Evolutionary conservation across 2,888 invertebrate genomes (phyloP), one percentile per base, ranked within the genome.

Genomic region (Drosophila greeni): DNA sequence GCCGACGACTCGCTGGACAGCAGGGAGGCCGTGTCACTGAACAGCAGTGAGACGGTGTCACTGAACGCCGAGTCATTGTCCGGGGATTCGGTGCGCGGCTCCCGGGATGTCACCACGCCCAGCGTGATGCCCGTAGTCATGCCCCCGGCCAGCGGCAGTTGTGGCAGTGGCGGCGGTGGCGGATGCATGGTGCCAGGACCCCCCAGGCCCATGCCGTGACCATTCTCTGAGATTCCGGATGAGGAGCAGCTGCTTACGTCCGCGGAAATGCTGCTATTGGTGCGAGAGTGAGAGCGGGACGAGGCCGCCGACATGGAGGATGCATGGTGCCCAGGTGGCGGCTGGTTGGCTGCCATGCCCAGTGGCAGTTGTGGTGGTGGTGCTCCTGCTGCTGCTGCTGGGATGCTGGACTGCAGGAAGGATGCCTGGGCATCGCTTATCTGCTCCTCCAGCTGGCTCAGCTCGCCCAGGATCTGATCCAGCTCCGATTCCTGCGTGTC

Each of bases 21-120:
- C 91, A 96, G 92, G 37, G 97, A 97, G 23, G 97, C 96, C 6
- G 97, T 97, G 39, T 97, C 97, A 77, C 94, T 95, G 42, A 95
- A 95, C 74, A 95, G 89, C 91, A 96, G 92, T 39, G 97, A 97
- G 64, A 97, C 97, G 70, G 97, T 97, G 90, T 99, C 99, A 84
- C 98, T 98, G 89, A 98, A 99, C 16, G 98, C 99, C 12, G 98
- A 98, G 90, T 99, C 99, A 89, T 97, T 98, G 89, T 98, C 98
- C 0, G 98, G 98, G 55, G 97, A 97, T 85, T 98, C 97, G 14
- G 96, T 95, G 72, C 96, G 92, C n/a, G 90, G 90, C 85, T 74
- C 90, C 76, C 85, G 91, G 87, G 74, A 56, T 7, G 74, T 70
- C 29, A 78, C 76, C 60, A 81, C 85, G 58, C 74, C 80, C 85